These are phyloP conservation scores for Drosophila eohydei DNA, from an alignment of 2,888 invertebrate species.

Conservation along the genomic window DNA sequence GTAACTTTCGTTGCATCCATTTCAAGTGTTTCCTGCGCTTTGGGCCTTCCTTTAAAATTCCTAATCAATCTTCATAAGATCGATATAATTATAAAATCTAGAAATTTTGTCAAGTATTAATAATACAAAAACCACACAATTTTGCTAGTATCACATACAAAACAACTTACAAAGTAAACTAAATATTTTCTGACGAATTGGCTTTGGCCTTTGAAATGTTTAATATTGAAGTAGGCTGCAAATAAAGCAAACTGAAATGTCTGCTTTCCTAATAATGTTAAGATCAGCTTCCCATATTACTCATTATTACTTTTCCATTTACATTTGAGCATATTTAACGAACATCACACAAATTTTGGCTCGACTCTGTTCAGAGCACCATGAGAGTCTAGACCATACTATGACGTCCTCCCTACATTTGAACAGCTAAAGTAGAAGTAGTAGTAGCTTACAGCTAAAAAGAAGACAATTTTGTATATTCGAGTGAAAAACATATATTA, in stretches of 20 bases:
- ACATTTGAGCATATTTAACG: too few relatives aligned
- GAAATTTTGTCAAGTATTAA: background rate
- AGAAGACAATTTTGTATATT: background rate
- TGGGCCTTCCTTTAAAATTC: background rate
- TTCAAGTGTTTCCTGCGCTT: background rate
- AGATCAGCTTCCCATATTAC: too few relatives aligned
- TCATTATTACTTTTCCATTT: too few relatives aligned
- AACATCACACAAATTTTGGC: too few relatives aligned
- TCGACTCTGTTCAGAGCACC: too few relatives aligned
- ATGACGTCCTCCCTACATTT: too few relatives aligned
- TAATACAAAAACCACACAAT: background rate
- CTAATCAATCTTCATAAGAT: background rate
- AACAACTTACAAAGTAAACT: background rate
- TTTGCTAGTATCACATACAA: background rate
- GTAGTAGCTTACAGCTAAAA: background rate
- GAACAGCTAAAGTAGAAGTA: too few relatives aligned
- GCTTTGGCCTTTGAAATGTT: too few relatives aligned
- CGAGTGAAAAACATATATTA: conserved; percentile 7
- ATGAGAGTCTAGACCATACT: too few relatives aligned
- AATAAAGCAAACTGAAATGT: background rate
- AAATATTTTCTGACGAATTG: background rate
- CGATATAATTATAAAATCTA: background rate
- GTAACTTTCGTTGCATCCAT: background rate
- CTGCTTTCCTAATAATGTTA: background rate
- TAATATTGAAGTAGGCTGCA: background rate